phyloP scores from a whole-genome alignment of 2,888 invertebrate genomes.

The Mimas tiliae region DNA sequence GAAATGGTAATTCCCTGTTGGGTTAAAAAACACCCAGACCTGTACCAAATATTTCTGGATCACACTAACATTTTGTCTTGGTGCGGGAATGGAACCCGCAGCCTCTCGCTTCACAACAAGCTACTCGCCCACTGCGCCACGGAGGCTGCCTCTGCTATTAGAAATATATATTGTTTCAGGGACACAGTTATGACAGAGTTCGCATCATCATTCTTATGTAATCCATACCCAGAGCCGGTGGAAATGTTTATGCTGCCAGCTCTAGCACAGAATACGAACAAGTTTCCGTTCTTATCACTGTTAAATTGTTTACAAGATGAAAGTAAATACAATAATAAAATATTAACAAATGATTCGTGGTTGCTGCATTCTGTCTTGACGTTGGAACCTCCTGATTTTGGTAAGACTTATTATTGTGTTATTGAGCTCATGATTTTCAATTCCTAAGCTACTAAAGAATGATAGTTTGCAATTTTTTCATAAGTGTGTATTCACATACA shows the following conservation, averaged over 20 bases:
- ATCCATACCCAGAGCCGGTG: conserved; percentile 87
- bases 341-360: conserved; percentile 84
- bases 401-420: conserved; percentile 73
- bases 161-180: conserved; percentile 45
- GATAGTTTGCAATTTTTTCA: no score
- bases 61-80: no score
- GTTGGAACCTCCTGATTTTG: conserved; percentile 87
- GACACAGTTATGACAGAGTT: conserved; percentile 82
- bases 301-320: conserved; percentile 71
- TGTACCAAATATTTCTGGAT: no score
- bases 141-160: no score
- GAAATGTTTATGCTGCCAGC: conserved; percentile 89
- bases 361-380: conserved; percentile 88
- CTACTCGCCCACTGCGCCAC: no score
- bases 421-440: neutral
- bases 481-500: no score
- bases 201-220: conserved; percentile 87
- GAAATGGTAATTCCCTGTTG: no score
- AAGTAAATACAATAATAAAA: conserved; percentile 70
- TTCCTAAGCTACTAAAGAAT: no score
- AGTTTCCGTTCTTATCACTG: conserved; percentile 82
- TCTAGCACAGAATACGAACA: conserved; percentile 73
- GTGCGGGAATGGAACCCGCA: no score
- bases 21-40: no score
- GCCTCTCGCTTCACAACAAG: no score